These are phyloP conservation scores for Tachina fera DNA, from an alignment of 2,888 invertebrate genomes.

Conservation along the genomic window DNA sequence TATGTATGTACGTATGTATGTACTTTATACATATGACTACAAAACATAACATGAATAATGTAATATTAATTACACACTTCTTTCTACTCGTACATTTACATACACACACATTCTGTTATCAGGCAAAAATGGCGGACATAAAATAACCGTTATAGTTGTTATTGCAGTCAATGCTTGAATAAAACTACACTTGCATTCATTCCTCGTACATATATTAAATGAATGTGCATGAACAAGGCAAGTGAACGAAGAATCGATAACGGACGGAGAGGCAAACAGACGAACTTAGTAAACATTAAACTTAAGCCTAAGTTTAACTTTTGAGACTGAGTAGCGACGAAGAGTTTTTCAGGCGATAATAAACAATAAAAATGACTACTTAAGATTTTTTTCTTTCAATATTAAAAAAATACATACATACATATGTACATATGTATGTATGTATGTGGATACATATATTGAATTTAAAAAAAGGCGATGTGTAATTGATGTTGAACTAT, in stretches of 20 bases:
- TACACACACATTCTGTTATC: constrained; percentile 41
- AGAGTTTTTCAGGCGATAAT: constrained; percentile 68
- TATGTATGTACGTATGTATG: background rate
- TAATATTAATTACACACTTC: constrained; percentile 5
- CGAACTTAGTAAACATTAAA: constrained; percentile 1
- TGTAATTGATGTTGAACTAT: constrained; percentile 65
- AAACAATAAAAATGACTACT: constrained; percentile 72
- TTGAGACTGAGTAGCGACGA: constrained; percentile 62
- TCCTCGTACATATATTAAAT: background rate
- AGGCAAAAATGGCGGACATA: constrained; percentile 58
- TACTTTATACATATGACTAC: background rate
- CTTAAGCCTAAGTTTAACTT: constrained; percentile 46
- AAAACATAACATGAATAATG: constrained; percentile 43
- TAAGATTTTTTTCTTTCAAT: constrained; percentile 67
- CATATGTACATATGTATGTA: too few relatives aligned
- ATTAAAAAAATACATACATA: constrained; percentile 9
- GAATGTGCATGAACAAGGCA: constrained; percentile 28
- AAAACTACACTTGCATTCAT: constrained; percentile 3
- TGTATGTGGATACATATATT: constrained; percentile 30
- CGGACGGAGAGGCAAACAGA: constrained; percentile 9
- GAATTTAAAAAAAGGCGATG: constrained; percentile 56
- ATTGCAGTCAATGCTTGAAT: constrained; percentile 48
- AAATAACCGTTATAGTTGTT: constrained; percentile 54
- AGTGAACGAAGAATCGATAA: constrained; percentile 19
- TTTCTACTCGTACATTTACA: constrained; percentile 4